These are phyloP conservation scores for Stegodyphus dumicola DNA, from an alignment of 1,140 invertebrate species.

Conservation along the genomic window DNA sequence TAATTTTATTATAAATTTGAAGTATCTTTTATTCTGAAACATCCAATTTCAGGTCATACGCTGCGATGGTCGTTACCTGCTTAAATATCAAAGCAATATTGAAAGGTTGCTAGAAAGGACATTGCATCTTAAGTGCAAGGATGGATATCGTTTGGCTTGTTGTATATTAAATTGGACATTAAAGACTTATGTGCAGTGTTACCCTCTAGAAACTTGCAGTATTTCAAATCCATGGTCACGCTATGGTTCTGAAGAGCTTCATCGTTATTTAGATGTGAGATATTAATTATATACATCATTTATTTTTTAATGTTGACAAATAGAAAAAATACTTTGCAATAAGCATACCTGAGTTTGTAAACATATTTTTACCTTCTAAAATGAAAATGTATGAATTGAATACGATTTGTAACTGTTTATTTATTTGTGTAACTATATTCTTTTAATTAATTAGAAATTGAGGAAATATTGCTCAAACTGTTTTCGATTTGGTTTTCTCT, in stretches of 20 bases:
- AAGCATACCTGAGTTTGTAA: too few species aligned
- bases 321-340: too few species aligned
- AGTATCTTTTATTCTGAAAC: constrained; percentile 21
- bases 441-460: too few species aligned
- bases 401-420: too few species aligned
- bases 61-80: constrained; percentile 74
- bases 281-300: neutral
- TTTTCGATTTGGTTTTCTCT: too few species aligned
- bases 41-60: constrained; percentile 70
- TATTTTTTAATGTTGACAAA: too few species aligned
- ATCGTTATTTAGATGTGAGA: constrained; percentile 39
- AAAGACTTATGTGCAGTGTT: constrained; percentile 73
- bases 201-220: constrained; percentile 76
- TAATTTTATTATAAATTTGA: too few species aligned
- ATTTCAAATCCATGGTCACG: constrained; percentile 68
- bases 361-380: too few species aligned
- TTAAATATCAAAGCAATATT: constrained; percentile 75
- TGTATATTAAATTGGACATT: constrained; percentile 72
- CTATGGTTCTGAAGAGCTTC: constrained; percentile 21
- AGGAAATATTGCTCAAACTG: too few species aligned
- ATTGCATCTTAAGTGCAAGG: constrained; percentile 74
- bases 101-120: constrained; percentile 74
- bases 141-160: constrained; percentile 74
- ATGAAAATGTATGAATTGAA: too few species aligned
- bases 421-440: too few species aligned